phyloP scores from a whole-genome alignment of 2,113 vertebrate species.

The Pavo muticus region DNA sequence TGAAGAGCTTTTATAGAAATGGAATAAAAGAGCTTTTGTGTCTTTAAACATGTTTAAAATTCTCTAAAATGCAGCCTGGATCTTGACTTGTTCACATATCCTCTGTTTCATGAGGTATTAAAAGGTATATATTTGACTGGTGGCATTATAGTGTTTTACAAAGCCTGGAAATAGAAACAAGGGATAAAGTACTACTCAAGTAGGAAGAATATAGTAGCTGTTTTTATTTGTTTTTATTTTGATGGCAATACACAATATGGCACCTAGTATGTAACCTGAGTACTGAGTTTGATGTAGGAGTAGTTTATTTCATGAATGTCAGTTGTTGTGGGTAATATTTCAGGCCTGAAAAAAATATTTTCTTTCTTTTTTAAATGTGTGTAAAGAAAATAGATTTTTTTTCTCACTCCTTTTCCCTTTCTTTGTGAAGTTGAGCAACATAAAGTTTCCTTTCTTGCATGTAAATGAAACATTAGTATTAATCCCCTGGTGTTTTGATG shows the following conservation, averaged over 20 bases:
- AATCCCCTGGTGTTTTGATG: constrained; percentile 67
- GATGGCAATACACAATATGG: not conserved
- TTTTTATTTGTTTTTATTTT: not conserved
- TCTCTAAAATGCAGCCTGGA: not conserved
- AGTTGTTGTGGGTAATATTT: not conserved
- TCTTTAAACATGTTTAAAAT: not conserved
- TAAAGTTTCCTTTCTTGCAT: constrained; percentile 62
- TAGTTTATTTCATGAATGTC: not conserved
- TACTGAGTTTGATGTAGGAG: not conserved
- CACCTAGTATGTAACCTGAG: not conserved
- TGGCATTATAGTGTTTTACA: not conserved
- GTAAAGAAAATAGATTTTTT: constrained; percentile 10
- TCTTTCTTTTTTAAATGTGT: not conserved
- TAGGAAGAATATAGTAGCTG: not conserved
- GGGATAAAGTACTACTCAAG: not conserved
- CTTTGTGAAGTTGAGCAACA: constrained; percentile 34
- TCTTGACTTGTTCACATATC: not conserved
- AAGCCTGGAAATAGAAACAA: not conserved
- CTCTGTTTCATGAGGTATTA: not conserved
- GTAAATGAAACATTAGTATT: constrained; percentile 74
- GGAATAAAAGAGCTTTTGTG: not conserved
- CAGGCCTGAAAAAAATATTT: not conserved
- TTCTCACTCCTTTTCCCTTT: not conserved
- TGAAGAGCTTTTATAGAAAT: not conserved
- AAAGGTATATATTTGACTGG: not conserved